These are phyloP conservation scores for Mus spicilegus DNA, from an alignment of 2,113 vertebrate species.

Conservation along the genomic window DNA sequence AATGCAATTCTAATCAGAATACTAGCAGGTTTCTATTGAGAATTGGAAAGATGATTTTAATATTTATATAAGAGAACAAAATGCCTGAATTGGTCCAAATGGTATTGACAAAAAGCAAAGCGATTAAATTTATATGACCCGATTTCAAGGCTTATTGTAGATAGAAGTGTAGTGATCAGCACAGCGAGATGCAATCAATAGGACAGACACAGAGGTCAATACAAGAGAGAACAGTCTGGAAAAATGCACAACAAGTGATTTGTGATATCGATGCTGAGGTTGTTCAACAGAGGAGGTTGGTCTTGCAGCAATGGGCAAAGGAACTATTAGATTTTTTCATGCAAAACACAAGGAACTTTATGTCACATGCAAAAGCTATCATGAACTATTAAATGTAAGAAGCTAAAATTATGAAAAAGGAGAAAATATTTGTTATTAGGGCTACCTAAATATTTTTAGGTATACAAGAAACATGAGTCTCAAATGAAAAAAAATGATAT, in stretches of 20 bases:
- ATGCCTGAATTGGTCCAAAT: neutral
- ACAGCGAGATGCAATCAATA: neutral
- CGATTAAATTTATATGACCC: neutral
- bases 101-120: neutral
- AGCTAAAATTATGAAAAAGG: neutral
- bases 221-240: neutral
- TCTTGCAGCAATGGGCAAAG: neutral
- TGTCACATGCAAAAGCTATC: neutral
- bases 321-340: neutral
- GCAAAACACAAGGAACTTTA: neutral
- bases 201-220: neutral
- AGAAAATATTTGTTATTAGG: slow-evolving; percentile 15
- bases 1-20: neutral
- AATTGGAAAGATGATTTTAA: neutral
- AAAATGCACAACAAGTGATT: neutral
- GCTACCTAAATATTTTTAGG: neutral
- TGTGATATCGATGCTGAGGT: neutral
- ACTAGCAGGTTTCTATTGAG: neutral
- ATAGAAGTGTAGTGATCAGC: neutral
- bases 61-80: slow-evolving; percentile 30
- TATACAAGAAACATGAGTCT: neutral
- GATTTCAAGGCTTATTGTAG: neutral
- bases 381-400: neutral
- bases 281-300: neutral
- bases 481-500: neutral